These are phyloP conservation scores for Petrocephalus sullivani DNA, from an alignment of 2,797 vertebrate species.

Conservation along the genomic window DNA sequence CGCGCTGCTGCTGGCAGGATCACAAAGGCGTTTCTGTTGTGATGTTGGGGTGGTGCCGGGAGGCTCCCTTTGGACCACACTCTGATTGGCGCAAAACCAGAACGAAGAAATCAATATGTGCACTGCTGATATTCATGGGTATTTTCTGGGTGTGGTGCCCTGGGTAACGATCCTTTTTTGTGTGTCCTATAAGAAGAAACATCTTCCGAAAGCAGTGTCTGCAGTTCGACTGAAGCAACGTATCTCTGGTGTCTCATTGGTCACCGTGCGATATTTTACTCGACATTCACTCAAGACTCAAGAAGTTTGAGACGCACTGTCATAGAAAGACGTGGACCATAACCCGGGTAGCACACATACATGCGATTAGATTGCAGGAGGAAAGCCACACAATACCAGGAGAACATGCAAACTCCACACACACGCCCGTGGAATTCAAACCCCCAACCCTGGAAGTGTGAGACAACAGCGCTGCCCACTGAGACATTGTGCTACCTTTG, in stretches of 20 bases:
- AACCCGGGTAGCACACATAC: not conserved
- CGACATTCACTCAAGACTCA: too few relatives aligned
- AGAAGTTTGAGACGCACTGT: not conserved
- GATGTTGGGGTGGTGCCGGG: conserved; percentile 39
- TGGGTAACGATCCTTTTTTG: not conserved
- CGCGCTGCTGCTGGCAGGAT: conserved; percentile 58
- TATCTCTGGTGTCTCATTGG: not conserved
- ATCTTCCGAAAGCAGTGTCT: not conserved
- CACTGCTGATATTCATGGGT: not conserved
- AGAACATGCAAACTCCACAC: not conserved
- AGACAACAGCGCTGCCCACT: not conserved
- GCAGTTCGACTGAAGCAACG: not conserved
- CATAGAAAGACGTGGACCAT: not conserved
- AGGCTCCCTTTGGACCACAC: conserved; percentile 42
- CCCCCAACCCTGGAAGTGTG: too few relatives aligned
- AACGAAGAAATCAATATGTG: not conserved
- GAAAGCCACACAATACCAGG: not conserved
- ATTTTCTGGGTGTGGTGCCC: not conserved
- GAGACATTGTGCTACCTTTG: not conserved
- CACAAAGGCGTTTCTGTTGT: conserved; percentile 63
- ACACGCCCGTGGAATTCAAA: not conserved
- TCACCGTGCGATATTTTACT: not conserved
- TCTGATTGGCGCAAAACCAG: conserved; percentile 22
- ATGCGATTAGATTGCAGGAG: not conserved
- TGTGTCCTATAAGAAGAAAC: not conserved